A percentile compares a stretch with the other conserved stretches of the same genome.
Conservation (phyloP, 2,888 invertebrate species). For the Taenaris catops region DNA sequence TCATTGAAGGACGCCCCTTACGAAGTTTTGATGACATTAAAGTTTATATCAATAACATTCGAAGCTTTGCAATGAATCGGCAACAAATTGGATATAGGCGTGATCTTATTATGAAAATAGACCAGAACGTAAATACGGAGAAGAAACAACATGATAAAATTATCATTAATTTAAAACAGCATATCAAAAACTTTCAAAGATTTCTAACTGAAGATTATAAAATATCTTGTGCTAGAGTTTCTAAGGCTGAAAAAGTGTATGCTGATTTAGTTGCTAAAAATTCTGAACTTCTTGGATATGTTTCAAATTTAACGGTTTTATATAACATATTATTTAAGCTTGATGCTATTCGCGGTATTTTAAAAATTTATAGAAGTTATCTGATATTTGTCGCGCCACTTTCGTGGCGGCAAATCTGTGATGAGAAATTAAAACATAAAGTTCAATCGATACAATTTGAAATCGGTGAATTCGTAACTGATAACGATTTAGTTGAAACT, state of each 20-base stretch:
- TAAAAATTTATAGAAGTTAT: constrained; percentile 62
- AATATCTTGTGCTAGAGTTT: constrained; percentile 52
- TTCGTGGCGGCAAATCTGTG: constrained; percentile 58
- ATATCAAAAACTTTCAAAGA: constrained; percentile 63
- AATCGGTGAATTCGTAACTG: constrained; percentile 52
- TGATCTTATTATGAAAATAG: constrained; percentile 60
- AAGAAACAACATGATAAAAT: constrained; percentile 45
- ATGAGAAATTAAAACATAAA: constrained; percentile 50
- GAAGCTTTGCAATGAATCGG: constrained; percentile 67
- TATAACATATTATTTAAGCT: constrained; percentile 65
- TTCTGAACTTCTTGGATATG: constrained; percentile 52
- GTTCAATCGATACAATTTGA: constrained; percentile 61
- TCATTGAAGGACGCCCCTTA: constrained; percentile 81
- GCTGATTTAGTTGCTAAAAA: constrained; percentile 49
- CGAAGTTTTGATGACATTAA: constrained; percentile 78
- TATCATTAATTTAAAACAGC: constrained; percentile 47
- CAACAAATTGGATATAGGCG: constrained; percentile 69
- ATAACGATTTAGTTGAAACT: constrained; percentile 60
- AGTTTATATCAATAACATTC: constrained; percentile 77
- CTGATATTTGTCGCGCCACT: constrained; percentile 64
- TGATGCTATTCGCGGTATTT: constrained; percentile 55
- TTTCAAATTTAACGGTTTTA: constrained; percentile 48
- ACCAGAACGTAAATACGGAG: constrained; percentile 52
- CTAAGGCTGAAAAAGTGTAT: constrained; percentile 51
- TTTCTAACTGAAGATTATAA: constrained; percentile 71